Conservation (phyloP, 53 echinoderm and acorn worm genomes). For the Echinarachnius parma region DNA sequence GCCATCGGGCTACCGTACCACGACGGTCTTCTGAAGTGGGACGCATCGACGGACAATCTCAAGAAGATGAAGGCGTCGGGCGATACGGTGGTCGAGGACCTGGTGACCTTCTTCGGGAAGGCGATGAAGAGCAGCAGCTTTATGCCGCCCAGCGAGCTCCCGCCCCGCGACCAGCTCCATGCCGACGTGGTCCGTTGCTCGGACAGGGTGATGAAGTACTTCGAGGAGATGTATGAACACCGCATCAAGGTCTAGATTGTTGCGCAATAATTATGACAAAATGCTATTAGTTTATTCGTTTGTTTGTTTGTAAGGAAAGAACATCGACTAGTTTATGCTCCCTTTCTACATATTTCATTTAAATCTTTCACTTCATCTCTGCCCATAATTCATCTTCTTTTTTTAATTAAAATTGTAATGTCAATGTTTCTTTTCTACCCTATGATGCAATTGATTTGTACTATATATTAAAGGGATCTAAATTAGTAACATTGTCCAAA, state of each 20-base stretch:
- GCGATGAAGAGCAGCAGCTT: slow-evolving; percentile 12
- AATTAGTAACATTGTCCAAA: too few species aligned
- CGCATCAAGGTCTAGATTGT: slow-evolving; percentile 3
- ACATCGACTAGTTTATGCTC: too few species aligned
- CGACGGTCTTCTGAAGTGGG: slow-evolving; percentile 19
- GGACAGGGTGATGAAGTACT: slow-evolving; percentile 1
- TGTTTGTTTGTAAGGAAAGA: too few species aligned
- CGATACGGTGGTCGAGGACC: not conserved
- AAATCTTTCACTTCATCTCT: too few species aligned
- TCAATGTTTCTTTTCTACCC: too few species aligned
- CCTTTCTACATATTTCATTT: too few species aligned
- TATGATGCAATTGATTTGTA: too few species aligned
- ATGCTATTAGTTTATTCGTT: too few species aligned
- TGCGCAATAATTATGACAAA: too few species aligned
- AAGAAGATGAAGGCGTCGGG: slow-evolving; percentile 3
- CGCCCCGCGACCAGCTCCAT: slow-evolving; percentile 1
- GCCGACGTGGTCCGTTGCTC: slow-evolving; percentile 14
- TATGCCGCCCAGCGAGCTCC: not conserved
- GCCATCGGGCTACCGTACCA: slow-evolving; percentile 23
- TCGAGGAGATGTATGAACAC: slow-evolving; percentile 1
- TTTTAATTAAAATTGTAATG: too few species aligned
- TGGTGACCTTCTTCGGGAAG: not conserved
- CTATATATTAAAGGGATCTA: too few species aligned
- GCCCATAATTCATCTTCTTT: too few species aligned
- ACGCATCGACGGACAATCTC: slow-evolving; percentile 4